Percentiles rank a stretch among this genome's conserved stretches.
Conservation (phyloP, 1,140 invertebrate genomes). For the Meloidogyne chitwoodi region DNA sequence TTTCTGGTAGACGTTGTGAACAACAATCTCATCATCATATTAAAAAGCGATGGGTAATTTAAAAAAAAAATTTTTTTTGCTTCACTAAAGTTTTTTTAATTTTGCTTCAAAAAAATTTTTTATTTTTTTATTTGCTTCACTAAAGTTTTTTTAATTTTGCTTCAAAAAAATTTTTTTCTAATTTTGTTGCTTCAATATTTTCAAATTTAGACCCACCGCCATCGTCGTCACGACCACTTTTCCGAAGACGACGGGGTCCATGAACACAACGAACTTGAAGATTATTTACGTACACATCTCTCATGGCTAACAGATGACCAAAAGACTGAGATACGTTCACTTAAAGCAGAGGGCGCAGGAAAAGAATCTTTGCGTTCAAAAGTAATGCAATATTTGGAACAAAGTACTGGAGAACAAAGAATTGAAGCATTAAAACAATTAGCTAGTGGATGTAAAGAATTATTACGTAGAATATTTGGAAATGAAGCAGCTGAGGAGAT, state of each 20-base stretch:
- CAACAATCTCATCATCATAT: constrained; percentile 30
- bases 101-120: background rate
- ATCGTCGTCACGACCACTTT: constrained; percentile 11
- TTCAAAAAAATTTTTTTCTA: background rate
- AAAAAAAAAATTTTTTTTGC: background rate
- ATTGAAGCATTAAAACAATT: constrained; percentile 33
- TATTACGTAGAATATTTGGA: constrained; percentile 13
- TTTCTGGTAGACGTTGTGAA: too few species aligned
- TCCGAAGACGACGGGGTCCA: constrained; percentile 1
- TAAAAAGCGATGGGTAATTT: constrained; percentile 6
- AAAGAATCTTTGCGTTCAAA: constrained; percentile 32
- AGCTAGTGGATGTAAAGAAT: constrained; percentile 31
- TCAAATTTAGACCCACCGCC: background rate
- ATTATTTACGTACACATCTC: constrained; percentile 41
- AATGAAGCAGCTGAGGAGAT: constrained; percentile 26
- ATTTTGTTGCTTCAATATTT: background rate
- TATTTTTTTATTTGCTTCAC: background rate
- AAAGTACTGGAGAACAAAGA: constrained; percentile 29
- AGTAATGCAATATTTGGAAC: constrained; percentile 40
- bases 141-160: background rate
- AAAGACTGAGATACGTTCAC: constrained; percentile 24
- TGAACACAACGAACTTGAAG: constrained; percentile 36
- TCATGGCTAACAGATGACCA: constrained; percentile 41
- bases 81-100: background rate
- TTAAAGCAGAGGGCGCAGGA: constrained; percentile 34